Evolutionary conservation across 2,888 invertebrate species (phyloP), one percentile per base, ranked within the genome.

Genomic region (Lithophane leautieri): DNA sequence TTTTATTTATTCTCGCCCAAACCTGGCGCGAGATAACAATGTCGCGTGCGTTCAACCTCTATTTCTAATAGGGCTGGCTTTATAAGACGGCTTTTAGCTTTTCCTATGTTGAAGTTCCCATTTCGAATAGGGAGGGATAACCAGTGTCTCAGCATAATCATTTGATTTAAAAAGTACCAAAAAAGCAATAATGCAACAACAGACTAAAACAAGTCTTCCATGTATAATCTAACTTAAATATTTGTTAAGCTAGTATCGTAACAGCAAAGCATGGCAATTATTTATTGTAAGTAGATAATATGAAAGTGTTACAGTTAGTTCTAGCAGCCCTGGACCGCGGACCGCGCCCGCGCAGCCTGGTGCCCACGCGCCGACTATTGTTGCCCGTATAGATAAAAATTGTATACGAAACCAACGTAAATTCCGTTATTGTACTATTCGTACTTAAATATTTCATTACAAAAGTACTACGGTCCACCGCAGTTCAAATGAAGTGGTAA

Each of bases 1-100:
- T 94, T 94, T 94, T 94, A 95, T 95, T 95, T 95, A 94, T 95
- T 94, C 94, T 94, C 92, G 92, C 92, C 95, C 92, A 93, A 94
- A 94, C 92, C 92, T 92, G 92, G 90, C 87, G 67, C 89, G 90
- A 95, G 96, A 96, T 96, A 96, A 96, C 95, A 96, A 95, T 95
- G 95, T 94, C 93, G 92, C 94, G 94, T 94, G 92, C 94, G 92
- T 94, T 93, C 94, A 92, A 93, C 92, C 91, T 91, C 91, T 70
- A 72, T 68, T 54, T 75, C 67, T 78, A 58, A 12, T 82, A 90
- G 90, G 91, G 89, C 79, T 77, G 69, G 88, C 79, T 56, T 56
- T 14, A 11, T 25, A 4, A 28, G 28, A 42, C 42, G 28, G 19
- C 25, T 42, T 22, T 28, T 1, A 68, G 54, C 42, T 79, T 67